These are phyloP conservation scores for Atractosteus spatula DNA, from an alignment of 2,113 vertebrate genomes.

Conservation along the genomic window DNA sequence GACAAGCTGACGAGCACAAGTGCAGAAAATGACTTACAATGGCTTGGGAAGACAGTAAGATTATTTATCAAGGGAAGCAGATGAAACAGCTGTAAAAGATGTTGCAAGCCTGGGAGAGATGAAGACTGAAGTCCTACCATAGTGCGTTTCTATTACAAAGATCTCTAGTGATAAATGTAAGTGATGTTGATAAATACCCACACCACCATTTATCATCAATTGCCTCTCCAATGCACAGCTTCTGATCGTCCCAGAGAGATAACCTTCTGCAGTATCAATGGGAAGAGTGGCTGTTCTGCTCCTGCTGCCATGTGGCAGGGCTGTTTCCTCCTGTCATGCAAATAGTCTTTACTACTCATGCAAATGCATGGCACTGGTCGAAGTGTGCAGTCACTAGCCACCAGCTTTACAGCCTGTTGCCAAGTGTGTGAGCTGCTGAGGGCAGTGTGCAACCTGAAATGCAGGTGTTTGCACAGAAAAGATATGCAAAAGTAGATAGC, in stretches of 20 bases:
- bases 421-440: no score
- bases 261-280: not conserved
- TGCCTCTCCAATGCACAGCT: not conserved
- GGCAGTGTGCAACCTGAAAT: no score
- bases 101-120: conserved; percentile 38
- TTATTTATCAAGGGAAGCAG: conserved; percentile 39
- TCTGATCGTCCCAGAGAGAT: not conserved
- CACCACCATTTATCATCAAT: conserved; percentile 36
- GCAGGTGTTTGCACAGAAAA: no score
- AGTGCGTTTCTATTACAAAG: conserved; percentile 47
- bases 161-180: conserved; percentile 59
- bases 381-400: not conserved
- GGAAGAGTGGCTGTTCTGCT: not conserved
- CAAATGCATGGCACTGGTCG: not conserved
- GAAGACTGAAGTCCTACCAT: conserved; percentile 32
- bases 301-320: no score
- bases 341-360: not conserved
- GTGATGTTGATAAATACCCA: conserved; percentile 62
- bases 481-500: no score
- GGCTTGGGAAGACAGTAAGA: conserved; percentile 38
- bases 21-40: conserved; percentile 33
- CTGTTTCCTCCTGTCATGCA: not conserved
- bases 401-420: no score
- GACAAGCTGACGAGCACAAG: conserved; percentile 36
- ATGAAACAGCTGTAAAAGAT: conserved; percentile 40